Conservation (phyloP, 2,888 invertebrate genomes). For the Isotomurus palustris region DNA sequence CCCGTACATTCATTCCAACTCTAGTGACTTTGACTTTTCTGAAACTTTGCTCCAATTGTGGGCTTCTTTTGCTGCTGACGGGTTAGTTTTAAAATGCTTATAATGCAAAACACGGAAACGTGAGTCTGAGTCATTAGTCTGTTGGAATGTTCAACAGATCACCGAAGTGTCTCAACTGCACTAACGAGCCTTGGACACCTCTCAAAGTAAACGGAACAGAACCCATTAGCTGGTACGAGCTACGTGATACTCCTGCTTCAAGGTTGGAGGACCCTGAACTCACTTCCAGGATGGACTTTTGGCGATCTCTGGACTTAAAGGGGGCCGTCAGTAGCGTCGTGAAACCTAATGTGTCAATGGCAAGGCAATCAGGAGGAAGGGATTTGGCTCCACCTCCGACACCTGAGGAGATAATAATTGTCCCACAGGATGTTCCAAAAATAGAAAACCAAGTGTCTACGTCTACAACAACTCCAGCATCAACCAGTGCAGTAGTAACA, state of each 20-base stretch:
- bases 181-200: neutral
- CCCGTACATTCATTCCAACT: conserved; percentile 26
- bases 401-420: too few species aligned
- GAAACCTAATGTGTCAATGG: too few species aligned
- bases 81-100: conserved; percentile 21
- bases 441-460: too few species aligned
- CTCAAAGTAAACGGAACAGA: neutral
- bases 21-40: conserved; percentile 20
- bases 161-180: neutral
- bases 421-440: too few species aligned
- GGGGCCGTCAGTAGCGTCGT: too few species aligned
- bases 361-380: too few species aligned
- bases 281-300: neutral
- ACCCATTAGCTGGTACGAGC: neutral
- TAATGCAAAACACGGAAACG: too few species aligned
- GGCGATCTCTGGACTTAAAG: neutral
- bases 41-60: conserved; percentile 20
- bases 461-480: too few species aligned
- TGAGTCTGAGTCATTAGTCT: neutral
- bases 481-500: too few species aligned
- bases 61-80: conserved; percentile 28
- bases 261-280: neutral
- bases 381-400: too few species aligned
- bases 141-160: neutral
- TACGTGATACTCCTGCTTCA: neutral